Evolutionary conservation across 2,888 invertebrate species (phyloP).

Genomic region (Ichneumon xanthorius): DNA sequence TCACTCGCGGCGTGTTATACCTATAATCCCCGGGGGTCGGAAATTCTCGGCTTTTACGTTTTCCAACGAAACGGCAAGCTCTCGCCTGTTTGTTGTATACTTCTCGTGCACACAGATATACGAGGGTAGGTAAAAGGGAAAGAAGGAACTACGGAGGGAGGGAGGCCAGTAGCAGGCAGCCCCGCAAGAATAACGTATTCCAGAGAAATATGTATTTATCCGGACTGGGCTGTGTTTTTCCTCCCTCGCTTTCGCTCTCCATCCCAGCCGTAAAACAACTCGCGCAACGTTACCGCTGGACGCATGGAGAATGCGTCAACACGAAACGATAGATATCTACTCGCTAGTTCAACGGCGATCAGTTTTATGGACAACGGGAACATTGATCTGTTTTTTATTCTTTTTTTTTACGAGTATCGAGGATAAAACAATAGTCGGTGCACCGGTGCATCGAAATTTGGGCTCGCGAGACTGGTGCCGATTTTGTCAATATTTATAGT

Average conservation of each 20-base stretch:
- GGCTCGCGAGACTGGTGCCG: not conserved
- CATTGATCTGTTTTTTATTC: conserved; percentile 19
- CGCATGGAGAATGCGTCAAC: conserved; percentile 17
- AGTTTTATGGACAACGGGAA: conserved; percentile 53
- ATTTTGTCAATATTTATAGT: not conserved
- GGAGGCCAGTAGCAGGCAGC: not conserved
- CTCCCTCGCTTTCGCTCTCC: conserved; percentile 19
- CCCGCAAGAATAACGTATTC: conserved; percentile 62
- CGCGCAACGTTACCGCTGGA: conserved; percentile 49
- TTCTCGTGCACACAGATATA: conserved; percentile 13
- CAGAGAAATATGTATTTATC: conserved; percentile 66
- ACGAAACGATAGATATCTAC: conserved; percentile 49
- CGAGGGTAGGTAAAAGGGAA: not conserved
- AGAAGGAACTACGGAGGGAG: not conserved
- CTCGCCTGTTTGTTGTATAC: not conserved
- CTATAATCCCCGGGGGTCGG: conserved; percentile 34
- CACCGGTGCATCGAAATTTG: not conserved
- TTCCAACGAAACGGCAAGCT: conserved; percentile 39
- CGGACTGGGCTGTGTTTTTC: conserved; percentile 43
- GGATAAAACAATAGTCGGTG: not conserved
- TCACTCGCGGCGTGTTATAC: conserved; percentile 18
- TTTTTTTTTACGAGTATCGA: not conserved
- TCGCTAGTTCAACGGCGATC: conserved; percentile 42
- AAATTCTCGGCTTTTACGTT: conserved; percentile 55
- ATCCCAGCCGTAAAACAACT: conserved; percentile 29